Evolutionary conservation across 2,888 invertebrate genomes (phyloP).

Genomic region (Agonopterix arenella): DNA sequence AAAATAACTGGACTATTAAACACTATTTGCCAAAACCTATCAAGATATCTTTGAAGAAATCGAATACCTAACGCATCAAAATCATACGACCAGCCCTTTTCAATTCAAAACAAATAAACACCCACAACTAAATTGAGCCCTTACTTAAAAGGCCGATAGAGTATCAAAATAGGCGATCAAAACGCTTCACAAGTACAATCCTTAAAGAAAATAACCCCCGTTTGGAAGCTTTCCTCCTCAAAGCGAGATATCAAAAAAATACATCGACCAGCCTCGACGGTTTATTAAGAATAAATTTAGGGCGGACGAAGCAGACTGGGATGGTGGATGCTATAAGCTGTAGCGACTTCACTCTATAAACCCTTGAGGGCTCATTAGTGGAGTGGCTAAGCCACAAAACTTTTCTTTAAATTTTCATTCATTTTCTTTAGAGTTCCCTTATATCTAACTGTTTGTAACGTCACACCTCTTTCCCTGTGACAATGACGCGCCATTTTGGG

Average conservation of each 20-base stretch:
- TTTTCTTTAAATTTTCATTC: too few species aligned
- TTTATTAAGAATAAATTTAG: conserved; percentile 77
- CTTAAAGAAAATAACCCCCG: conserved; percentile 50
- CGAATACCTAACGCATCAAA: too few species aligned
- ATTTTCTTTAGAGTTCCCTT: too few species aligned
- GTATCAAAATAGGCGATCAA: conserved; percentile 12
- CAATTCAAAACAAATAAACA: neutral
- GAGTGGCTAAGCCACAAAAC: too few species aligned
- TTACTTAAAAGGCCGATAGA: neutral
- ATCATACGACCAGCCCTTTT: neutral
- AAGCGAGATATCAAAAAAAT: conserved; percentile 71
- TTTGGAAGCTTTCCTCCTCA: conserved; percentile 48
- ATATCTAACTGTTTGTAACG: too few species aligned
- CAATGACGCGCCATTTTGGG: too few species aligned
- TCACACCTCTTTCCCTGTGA: too few species aligned
- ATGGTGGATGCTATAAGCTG: conserved; percentile 17
- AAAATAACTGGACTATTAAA: too few species aligned
- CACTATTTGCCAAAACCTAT: too few species aligned
- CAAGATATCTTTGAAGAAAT: too few species aligned
- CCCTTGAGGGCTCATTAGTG: too few species aligned
- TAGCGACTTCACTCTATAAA: neutral
- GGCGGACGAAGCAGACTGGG: conserved; percentile 35
- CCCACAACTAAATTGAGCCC: neutral
- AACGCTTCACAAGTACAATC: conserved; percentile 18
- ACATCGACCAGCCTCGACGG: conserved; percentile 62